These are phyloP conservation scores for Osmoderma eremita DNA, from an alignment of 2,888 invertebrate genomes.

Conservation along the genomic window DNA sequence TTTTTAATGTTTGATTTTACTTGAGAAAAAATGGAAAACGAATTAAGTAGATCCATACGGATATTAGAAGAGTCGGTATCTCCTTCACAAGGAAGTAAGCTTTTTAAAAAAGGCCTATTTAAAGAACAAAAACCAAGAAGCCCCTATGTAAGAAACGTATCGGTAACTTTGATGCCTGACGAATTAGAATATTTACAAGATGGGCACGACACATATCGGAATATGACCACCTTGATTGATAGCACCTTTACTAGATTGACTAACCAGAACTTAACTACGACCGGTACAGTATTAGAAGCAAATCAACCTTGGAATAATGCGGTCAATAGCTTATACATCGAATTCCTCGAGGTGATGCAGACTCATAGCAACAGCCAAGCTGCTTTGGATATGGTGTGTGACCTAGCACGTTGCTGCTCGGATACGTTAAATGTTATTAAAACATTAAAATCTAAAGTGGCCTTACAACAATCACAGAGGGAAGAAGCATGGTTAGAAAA, in stretches of 20 bases:
- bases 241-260: constrained; percentile 43
- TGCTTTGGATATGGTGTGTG: constrained; percentile 58
- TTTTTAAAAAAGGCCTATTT: constrained; percentile 42
- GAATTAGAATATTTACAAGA: constrained; percentile 50
- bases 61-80: constrained; percentile 59
- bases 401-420: constrained; percentile 60
- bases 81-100: constrained; percentile 51
- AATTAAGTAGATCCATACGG: constrained; percentile 59
- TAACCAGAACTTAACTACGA: constrained; percentile 53
- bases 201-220: constrained; percentile 15
- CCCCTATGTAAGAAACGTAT: constrained; percentile 49
- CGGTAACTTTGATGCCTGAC: constrained; percentile 51
- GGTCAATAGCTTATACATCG: constrained; percentile 59
- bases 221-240: constrained; percentile 39
- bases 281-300: constrained; percentile 56
- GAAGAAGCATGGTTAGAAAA: constrained; percentile 73
- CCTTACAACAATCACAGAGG: constrained; percentile 51
- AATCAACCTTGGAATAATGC: constrained; percentile 58
- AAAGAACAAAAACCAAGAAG: constrained; percentile 29
- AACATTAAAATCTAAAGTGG: constrained; percentile 59
- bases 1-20: neutral
- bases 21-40: constrained; percentile 56
- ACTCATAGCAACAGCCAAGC: constrained; percentile 57
- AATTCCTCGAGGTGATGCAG: constrained; percentile 61
- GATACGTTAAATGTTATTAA: constrained; percentile 60